Evolutionary conservation across 1,140 invertebrate genomes (phyloP), one percentile per base, ranked within the genome.

Genomic region (Asbolus verrucosus): DNA sequence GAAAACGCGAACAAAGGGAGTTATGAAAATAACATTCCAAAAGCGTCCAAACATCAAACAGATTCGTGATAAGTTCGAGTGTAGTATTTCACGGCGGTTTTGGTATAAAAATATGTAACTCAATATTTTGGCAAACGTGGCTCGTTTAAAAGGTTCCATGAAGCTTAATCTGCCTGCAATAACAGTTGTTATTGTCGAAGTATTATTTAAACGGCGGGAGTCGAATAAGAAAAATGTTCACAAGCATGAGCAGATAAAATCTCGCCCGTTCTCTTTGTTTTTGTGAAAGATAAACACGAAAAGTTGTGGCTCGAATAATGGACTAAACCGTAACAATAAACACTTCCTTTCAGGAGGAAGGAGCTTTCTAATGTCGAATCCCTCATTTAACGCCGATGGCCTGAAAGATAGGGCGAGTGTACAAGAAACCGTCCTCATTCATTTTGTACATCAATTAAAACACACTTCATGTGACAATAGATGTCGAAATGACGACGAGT

Each of bases 371-470:
- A 63, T 63, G 61, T 39, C 39, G 39, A 39, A 33, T 62, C 60
- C 60, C 15, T 36, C 30, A 62, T 62, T 63, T 63, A 63, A 16
- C n/a, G 21, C 1, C 36, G 61, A 63, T 63, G 61, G 61, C 6
- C 33, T 16, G 4, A 41, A 19, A 16, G 61, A 63, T 63, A 63
- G 15, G 61, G 18, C 9, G 27, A n/a, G 33, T 36, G 6, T 4
- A 30, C 27, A 30, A 30, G 15, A 63, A 36, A 62, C 33, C 21
- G 38, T 41, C 38, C n/a, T 19, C n/a, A n/a, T n/a, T n/a, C n/a
- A n/a, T n/a, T 63, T 63, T 14, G 59, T 39, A 63, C 61, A 63
- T 63, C 61, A 63, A 63, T 63, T 63, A 63, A 63, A 63, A 63
- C 61, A 41, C 61, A 41, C 61, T 63, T 14, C 31, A 36, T 41